These are phyloP conservation scores for Proisotoma minuta DNA, from an alignment of 2,888 invertebrate genomes.

Conservation along the genomic window DNA sequence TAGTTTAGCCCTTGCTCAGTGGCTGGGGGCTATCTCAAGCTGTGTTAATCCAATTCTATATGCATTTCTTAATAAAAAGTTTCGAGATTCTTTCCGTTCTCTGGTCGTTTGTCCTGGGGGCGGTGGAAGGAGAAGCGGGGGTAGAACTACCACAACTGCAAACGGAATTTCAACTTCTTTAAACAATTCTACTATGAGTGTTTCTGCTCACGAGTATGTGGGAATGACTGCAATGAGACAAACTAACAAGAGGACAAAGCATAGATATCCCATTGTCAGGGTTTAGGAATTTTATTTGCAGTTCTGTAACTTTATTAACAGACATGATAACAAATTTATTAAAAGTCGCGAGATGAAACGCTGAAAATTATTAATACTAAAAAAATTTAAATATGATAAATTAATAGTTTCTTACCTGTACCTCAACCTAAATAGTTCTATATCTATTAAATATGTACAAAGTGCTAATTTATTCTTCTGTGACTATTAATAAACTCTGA, in stretches of 20 bases:
- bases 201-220: background rate
- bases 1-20: constrained; percentile 80
- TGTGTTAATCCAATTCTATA: constrained; percentile 93
- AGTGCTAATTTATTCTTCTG: no score
- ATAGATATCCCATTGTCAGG: constrained; percentile 5
- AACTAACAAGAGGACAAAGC: background rate
- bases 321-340: no score
- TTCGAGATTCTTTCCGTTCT: constrained; percentile 69
- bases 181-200: background rate
- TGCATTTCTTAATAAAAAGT: constrained; percentile 92
- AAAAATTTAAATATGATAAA: no score
- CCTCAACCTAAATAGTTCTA: no score
- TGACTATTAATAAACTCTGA: no score
- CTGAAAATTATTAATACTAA: no score
- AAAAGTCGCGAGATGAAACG: no score
- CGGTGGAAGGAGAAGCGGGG: background rate
- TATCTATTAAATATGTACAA: no score
- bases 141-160: background rate
- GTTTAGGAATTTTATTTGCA: background rate
- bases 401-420: no score
- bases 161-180: background rate
- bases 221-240: background rate
- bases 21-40: constrained; percentile 87
- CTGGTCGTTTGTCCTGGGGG: constrained; percentile 14
- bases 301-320: no score